These are phyloP conservation scores for Oxyteleia sp. DNA, from an alignment of 2,888 invertebrate species.

Conservation along the genomic window DNA sequence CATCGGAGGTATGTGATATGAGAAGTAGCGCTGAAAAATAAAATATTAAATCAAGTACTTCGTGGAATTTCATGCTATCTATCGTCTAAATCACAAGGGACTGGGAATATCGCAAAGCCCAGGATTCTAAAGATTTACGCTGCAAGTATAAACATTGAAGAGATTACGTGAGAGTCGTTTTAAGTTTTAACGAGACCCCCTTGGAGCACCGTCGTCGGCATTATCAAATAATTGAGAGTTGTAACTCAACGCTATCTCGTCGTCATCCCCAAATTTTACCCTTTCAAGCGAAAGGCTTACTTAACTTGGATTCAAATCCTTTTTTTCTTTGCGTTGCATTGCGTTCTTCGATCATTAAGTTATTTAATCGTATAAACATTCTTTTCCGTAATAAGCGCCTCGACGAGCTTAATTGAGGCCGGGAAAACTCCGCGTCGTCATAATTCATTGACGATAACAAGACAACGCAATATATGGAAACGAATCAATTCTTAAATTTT, in stretches of 20 bases:
- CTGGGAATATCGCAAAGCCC: slow-evolving; percentile 75
- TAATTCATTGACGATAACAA: neutral
- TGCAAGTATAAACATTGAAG: slow-evolving; percentile 87
- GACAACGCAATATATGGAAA: neutral
- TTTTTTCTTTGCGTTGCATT: slow-evolving; percentile 35
- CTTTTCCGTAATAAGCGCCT: neutral
- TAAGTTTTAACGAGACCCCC: slow-evolving; percentile 88
- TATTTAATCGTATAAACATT: slow-evolving; percentile 1
- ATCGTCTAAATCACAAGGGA: slow-evolving; percentile 79
- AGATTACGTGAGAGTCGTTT: slow-evolving; percentile 87
- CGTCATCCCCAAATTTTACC: slow-evolving; percentile 80
- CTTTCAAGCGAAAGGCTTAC: slow-evolving; percentile 72
- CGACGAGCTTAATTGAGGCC: neutral
- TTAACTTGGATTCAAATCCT: slow-evolving; percentile 53
- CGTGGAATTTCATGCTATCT: slow-evolving; percentile 83
- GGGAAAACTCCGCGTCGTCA: too few relatives aligned
- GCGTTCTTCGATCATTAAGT: slow-evolving; percentile 7
- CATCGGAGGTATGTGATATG: slow-evolving; percentile 42
- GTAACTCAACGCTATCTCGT: slow-evolving; percentile 86
- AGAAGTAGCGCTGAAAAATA: slow-evolving; percentile 57
- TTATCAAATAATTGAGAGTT: slow-evolving; percentile 88
- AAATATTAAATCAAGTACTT: slow-evolving; percentile 69
- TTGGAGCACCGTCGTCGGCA: slow-evolving; percentile 86
- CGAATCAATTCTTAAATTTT: neutral
- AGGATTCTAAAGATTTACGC: slow-evolving; percentile 85